These are phyloP conservation scores for Coenonympha arcania DNA, from an alignment of 2,888 invertebrate species.

Conservation along the genomic window DNA sequence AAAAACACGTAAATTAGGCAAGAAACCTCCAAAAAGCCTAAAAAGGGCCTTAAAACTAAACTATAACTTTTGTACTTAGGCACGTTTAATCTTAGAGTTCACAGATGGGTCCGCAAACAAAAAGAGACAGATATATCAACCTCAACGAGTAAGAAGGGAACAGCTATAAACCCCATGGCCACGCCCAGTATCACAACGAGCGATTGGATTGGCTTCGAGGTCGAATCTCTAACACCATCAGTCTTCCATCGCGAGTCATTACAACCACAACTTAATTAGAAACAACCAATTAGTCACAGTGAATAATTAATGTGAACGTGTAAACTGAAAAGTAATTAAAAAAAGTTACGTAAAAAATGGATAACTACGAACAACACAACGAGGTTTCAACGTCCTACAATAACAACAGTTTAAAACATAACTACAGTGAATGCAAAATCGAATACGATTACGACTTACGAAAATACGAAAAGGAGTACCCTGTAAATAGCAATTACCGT, in stretches of 20 bases:
- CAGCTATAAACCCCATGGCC: slow-evolving; percentile 34
- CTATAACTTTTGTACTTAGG: background rate
- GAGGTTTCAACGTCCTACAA: slow-evolving; percentile 58
- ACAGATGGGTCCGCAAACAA: slow-evolving; percentile 40
- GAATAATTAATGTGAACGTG: slow-evolving; percentile 36
- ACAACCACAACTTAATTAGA: slow-evolving; percentile 54
- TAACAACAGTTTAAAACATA: slow-evolving; percentile 50
- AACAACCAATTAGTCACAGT: slow-evolving; percentile 17
- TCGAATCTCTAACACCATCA: slow-evolving; percentile 57
- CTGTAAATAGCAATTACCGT: slow-evolving; percentile 36
- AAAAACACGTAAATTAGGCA: too few relatives aligned
- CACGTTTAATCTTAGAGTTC: background rate
- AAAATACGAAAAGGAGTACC: slow-evolving; percentile 35
- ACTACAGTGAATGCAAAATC: slow-evolving; percentile 49
- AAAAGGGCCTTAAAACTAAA: background rate
- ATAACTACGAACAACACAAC: slow-evolving; percentile 58
- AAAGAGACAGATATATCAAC: slow-evolving; percentile 34
- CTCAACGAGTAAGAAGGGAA: slow-evolving; percentile 34
- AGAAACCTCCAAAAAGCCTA: too few relatives aligned
- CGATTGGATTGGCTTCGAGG: slow-evolving; percentile 58
- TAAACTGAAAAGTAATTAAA: background rate
- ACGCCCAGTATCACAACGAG: slow-evolving; percentile 49
- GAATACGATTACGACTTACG: slow-evolving; percentile 47
- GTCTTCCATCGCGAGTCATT: slow-evolving; percentile 59
- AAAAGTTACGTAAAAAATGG: slow-evolving; percentile 41